Percentiles rank a stretch among this genome's conserved stretches.
These are phyloP conservation scores for Rhopalosiphum padi DNA, from an alignment of 1,140 invertebrate species.

Conservation along the genomic window DNA sequence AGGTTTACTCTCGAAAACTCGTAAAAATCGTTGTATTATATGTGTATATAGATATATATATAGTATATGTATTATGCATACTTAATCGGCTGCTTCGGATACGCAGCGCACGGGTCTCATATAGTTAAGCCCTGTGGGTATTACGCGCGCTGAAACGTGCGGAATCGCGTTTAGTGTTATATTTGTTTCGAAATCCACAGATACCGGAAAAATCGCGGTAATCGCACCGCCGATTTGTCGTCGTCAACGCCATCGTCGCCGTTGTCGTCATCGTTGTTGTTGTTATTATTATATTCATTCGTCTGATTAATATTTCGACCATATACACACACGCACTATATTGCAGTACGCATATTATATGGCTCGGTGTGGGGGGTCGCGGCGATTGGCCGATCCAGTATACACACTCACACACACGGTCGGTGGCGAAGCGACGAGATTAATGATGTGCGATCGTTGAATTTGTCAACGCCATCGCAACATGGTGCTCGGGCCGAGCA, in stretches of 20 bases:
- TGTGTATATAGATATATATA: no score
- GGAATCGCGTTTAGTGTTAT: not conserved
- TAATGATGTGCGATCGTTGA: conserved; percentile 53
- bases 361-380: not conserved
- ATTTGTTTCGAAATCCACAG: not conserved
- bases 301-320: conserved; percentile 35
- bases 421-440: not conserved
- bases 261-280: no score
- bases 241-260: not conserved
- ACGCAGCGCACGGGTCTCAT: no score
- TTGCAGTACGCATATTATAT: not conserved
- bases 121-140: not conserved
- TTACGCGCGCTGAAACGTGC: not conserved
- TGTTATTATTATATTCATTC: not conserved
- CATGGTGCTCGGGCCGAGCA: conserved; percentile 37
- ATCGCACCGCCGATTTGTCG: not conserved
- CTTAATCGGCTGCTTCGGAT: not conserved
- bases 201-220: not conserved
- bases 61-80: no score
- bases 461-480: conserved; percentile 55
- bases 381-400: not conserved
- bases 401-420: not conserved
- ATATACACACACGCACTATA: not conserved
- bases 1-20: no score
- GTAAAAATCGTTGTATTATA: no score